Percentiles rank a stretch among this genome's conserved stretches.
These are phyloP conservation scores for Leucoraja ocellata DNA, from an alignment of 2,797 vertebrate species.

Conservation along the genomic window DNA sequence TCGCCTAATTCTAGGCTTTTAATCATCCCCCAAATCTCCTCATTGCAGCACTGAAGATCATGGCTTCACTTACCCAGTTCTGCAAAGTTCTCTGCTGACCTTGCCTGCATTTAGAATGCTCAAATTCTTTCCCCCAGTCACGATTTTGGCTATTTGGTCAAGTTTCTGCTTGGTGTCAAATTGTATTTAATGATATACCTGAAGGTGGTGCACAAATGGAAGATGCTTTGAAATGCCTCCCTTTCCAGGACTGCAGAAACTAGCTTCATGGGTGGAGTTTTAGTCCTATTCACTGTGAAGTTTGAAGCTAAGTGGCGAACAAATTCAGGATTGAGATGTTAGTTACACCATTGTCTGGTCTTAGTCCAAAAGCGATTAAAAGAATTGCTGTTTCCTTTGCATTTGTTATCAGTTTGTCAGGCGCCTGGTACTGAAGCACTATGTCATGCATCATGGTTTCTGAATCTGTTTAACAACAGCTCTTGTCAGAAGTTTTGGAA, in stretches of 20 bases:
- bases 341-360: background rate
- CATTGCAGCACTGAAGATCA: too few species aligned
- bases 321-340: background rate
- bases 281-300: background rate
- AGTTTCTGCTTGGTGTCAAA: too few species aligned
- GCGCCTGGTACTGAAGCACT: background rate
- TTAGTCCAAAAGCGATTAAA: slow-evolving; percentile 27
- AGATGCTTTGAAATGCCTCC: background rate
- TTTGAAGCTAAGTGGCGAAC: background rate
- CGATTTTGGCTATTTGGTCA: too few species aligned
- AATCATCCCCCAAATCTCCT: too few species aligned
- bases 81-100: too few species aligned
- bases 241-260: background rate
- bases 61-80: too few species aligned
- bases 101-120: too few species aligned
- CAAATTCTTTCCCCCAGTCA: too few species aligned
- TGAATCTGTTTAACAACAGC: background rate
- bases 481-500: background rate
- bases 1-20: too few species aligned
- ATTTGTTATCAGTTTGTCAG: slow-evolving; percentile 24
- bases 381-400: slow-evolving; percentile 21
- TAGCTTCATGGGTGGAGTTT: background rate
- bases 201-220: too few species aligned
- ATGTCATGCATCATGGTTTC: background rate
- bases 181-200: too few species aligned